Base-by-base conservation (phyloP, 2,888 invertebrate species). In the Asteroscopus sphinx region DNA sequence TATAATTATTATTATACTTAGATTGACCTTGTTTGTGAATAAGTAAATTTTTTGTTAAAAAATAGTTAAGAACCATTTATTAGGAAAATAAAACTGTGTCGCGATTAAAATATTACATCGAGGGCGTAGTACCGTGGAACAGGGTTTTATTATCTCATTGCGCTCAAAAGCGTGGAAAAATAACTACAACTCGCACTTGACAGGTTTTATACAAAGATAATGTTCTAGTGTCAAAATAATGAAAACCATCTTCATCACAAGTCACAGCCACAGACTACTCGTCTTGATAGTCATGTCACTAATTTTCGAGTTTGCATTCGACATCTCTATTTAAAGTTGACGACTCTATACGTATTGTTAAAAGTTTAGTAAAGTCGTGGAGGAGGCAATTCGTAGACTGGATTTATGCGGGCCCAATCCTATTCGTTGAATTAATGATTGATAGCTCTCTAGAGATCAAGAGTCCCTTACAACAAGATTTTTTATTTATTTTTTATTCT, bases 361-460 rank as follows among this genome's bases (percentile, higher is more conserved):
- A 73, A 81, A 84, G 75, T 84, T 83, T 59, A 35, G 47, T 67
- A 33, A 82, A 81, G 77, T 82, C 63, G 42, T 59, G 51, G 42
- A 66, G 68, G 60, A 68, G 71, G 65, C 73, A 82, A 82, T 82
- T 81, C 74, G 59, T 70, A 64, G 66, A 68, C 56, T 69, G 68
- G 65, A 78, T 82, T 84, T 81, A 80, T 76, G 78, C 78, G 73
- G 68, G 56, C 58, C 83, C 82, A 83, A 87, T 86, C 79, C 79
- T 79, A 77, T 67, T 59, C 59, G 77, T 59, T 79, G 80, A 81
- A 79, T 82, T 77, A 73, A 76, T 81, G 82, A 85, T 81, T 77
- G 82, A 86, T 84, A 77, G 80, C 76, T 33, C 47, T n/a, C n/a
- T n/a, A n/a, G 58, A 69, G 76, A 78, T 77, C 68, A 72, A 65